phyloP scores from a whole-genome alignment of 2,888 invertebrate species.

The Dryococelus australis region DNA sequence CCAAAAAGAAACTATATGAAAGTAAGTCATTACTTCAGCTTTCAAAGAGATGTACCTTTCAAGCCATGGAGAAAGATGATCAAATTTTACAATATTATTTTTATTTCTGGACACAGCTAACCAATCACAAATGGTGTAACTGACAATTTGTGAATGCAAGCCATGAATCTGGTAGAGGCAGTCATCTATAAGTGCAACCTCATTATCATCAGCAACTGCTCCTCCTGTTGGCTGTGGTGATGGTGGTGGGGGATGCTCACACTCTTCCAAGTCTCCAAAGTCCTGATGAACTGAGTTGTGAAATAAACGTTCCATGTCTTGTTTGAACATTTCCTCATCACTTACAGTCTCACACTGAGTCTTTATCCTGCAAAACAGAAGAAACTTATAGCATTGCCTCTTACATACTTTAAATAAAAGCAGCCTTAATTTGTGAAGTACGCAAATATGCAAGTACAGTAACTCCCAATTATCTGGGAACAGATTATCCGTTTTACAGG shows the following conservation, averaged over 20 bases:
- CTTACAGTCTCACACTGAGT: slow-evolving; percentile 56
- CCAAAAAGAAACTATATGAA: no score
- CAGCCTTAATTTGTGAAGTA: no score
- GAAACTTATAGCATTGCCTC: background rate
- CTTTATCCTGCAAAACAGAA: background rate
- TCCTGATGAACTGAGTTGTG: slow-evolving; percentile 73
- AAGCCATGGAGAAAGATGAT: background rate
- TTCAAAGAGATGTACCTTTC: background rate
- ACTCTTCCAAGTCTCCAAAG: slow-evolving; percentile 71
- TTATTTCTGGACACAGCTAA: background rate
- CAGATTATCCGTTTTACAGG: no score
- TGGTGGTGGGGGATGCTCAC: background rate
- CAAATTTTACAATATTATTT: background rate
- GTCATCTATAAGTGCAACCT: background rate
- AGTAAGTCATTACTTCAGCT: no score
- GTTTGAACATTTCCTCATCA: slow-evolving; percentile 71
- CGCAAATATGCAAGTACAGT: no score
- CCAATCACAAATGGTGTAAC: background rate
- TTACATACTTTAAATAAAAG: no score
- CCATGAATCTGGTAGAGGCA: background rate
- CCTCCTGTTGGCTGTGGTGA: background rate
- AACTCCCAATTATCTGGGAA: no score
- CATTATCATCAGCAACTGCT: background rate
- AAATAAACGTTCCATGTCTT: slow-evolving; percentile 74
- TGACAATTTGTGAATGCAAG: background rate